Percentiles rank a stretch among this genome's conserved stretches.
Conservation (phyloP, 1,140 invertebrate genomes). For the Sitobion miscanthi region DNA sequence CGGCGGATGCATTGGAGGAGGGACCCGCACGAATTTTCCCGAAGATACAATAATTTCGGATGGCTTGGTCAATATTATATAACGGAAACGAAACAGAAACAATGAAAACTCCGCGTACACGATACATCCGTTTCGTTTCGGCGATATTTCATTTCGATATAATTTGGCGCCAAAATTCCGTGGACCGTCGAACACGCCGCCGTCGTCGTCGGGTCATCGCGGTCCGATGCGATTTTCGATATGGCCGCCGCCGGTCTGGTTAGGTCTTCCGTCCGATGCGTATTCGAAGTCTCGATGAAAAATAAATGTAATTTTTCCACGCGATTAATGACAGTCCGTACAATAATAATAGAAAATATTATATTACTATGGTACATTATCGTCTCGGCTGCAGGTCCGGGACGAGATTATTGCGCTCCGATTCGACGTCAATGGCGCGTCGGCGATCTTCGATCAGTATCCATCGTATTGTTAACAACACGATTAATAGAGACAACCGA, state of each 20-base stretch:
- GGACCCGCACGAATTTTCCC: background rate
- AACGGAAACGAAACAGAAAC: slow-evolving; percentile 15
- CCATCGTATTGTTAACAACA: background rate
- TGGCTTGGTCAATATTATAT: background rate
- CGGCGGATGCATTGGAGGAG: background rate
- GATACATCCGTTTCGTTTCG: slow-evolving; percentile 8
- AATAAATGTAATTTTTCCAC: background rate
- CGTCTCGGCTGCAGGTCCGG: no score
- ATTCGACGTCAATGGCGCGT: background rate
- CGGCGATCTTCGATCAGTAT: background rate
- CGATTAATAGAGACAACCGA: background rate
- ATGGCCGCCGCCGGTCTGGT: background rate
- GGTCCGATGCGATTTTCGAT: slow-evolving; percentile 23
- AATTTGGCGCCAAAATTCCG: slow-evolving; percentile 25
- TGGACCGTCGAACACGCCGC: background rate
- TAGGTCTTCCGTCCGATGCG: background rate
- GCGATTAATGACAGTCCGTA: background rate
- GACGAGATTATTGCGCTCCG: background rate
- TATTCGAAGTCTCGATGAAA: background rate
- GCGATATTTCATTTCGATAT: slow-evolving; percentile 11
- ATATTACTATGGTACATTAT: no score
- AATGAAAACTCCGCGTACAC: background rate
- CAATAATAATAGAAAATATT: no score
- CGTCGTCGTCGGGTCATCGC: background rate
- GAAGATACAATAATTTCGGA: background rate